A percentile compares a stretch with the other conserved stretches of the same genome.
phyloP scores from a whole-genome alignment of 2,797 vertebrate genomes.

The Poecilia gillii region DNA sequence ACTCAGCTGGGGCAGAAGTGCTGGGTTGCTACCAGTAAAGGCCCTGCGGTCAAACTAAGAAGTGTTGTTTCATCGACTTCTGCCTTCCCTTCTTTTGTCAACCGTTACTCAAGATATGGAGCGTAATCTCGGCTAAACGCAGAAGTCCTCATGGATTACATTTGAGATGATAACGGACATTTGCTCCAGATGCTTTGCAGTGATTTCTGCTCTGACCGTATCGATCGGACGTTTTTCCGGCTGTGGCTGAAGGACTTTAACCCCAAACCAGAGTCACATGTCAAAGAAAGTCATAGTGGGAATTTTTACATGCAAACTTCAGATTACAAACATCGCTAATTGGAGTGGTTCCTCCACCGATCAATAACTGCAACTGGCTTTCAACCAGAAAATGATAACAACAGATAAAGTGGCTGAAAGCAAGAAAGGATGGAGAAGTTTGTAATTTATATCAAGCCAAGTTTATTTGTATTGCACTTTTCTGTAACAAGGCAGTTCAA shows the following conservation, averaged over 20 bases:
- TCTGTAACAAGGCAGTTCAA: no score
- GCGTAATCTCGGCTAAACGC: neutral
- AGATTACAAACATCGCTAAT: neutral
- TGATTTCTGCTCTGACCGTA: neutral
- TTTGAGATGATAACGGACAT: no score
- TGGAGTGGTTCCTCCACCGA: neutral
- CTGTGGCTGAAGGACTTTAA: neutral
- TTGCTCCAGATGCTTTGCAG: neutral
- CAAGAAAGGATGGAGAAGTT: neutral
- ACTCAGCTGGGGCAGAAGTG: slow-evolving; percentile 41
- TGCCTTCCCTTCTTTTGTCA: slow-evolving; percentile 22
- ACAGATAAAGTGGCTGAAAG: neutral
- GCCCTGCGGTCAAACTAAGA: slow-evolving; percentile 33
- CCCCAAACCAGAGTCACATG: neutral
- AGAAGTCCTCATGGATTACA: neutral
- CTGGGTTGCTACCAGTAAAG: slow-evolving; percentile 16
- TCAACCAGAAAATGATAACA: neutral
- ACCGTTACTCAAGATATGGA: neutral
- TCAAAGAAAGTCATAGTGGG: neutral
- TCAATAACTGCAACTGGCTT: neutral
- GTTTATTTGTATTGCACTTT: neutral
- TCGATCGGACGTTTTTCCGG: neutral
- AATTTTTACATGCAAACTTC: neutral
- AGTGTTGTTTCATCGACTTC: slow-evolving; percentile 17
- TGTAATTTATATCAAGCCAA: neutral